Evolutionary conservation across 35 echinoderm and acorn worm genomes (phyloP).

Genomic region (Apostichopus japonicus): DNA sequence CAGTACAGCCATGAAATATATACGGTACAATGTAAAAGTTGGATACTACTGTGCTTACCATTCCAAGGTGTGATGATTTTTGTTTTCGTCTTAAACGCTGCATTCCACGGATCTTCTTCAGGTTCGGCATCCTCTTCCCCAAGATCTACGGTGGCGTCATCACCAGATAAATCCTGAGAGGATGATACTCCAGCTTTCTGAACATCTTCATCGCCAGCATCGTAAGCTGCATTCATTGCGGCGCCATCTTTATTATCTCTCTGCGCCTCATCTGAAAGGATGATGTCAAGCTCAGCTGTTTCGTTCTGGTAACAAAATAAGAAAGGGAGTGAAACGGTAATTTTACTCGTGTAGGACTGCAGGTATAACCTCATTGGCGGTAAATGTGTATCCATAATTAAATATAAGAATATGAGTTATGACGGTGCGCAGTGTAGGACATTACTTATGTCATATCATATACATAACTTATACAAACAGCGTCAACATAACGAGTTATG

Average conservation of each 20-base stretch:
- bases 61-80: slow-evolving; percentile 15
- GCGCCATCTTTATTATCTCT: background rate
- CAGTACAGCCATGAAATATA: no score
- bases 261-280: background rate
- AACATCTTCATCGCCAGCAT: background rate
- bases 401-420: no score
- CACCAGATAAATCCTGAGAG: background rate
- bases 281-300: background rate
- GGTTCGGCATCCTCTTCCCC: background rate
- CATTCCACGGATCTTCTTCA: slow-evolving; percentile 35
- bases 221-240: background rate
- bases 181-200: background rate
- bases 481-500: no score
- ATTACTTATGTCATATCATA: no score
- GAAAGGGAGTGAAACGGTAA: no score
- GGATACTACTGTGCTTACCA: background rate
- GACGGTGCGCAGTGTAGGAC: no score
- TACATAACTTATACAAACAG: no score
- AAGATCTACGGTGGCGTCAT: background rate
- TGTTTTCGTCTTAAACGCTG: slow-evolving; percentile 26
- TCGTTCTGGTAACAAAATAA: background rate
- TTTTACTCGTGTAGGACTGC: no score
- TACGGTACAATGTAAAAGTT: no score
- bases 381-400: no score
- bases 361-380: no score